Evolutionary conservation across 2,888 invertebrate species (phyloP), one percentile per base, ranked within the genome.

Genomic region (Rotaria socialis): DNA sequence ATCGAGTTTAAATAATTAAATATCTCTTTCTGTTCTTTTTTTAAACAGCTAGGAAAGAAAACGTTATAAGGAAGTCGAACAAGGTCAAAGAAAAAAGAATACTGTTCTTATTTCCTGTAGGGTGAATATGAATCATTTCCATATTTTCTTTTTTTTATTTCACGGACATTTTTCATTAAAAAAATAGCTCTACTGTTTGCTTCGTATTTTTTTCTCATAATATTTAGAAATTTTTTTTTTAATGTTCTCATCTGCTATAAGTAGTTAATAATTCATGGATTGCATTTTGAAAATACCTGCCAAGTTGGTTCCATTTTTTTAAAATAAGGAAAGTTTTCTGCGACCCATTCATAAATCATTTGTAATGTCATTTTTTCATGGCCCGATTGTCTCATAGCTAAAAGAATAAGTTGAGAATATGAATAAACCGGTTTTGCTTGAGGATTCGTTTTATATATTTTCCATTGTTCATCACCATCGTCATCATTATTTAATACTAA

Each of bases 351-450:
- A 90, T 96, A 96, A 89, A 96, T 96, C 86, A 94, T 94, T 0
- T 95, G 94, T 24, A 96, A 92, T 0, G 96, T 95, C 93, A 96
- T 95, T 91, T 96, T 96, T 90, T 95, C 95, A 87, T 90, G 90
- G 88, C 94, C 94, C 89, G 95, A 95, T 89, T 95, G 95, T 88
- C 94, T 94, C 96, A 96, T 96, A 8, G 96, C 96, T 94, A 96
- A 94, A 89, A 95, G 95, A 88, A 96, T 96, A 85, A 96, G 92
- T 0, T 95, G 95, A 85, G 96, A 95, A 90, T 96, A 96, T 0
- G 95, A 96, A 90, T 94, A 96, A 0, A 96, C 96, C 0, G 96
- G 96, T 90, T 96, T 96, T 90, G 94, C 94, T 88, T 94, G 94
- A 16, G 94, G 94, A 89, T 95, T 94, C 84, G 93, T 94, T 89